Evolutionary conservation across 2,113 vertebrate genomes (phyloP).

Genomic region (Zosterops japonicus): DNA sequence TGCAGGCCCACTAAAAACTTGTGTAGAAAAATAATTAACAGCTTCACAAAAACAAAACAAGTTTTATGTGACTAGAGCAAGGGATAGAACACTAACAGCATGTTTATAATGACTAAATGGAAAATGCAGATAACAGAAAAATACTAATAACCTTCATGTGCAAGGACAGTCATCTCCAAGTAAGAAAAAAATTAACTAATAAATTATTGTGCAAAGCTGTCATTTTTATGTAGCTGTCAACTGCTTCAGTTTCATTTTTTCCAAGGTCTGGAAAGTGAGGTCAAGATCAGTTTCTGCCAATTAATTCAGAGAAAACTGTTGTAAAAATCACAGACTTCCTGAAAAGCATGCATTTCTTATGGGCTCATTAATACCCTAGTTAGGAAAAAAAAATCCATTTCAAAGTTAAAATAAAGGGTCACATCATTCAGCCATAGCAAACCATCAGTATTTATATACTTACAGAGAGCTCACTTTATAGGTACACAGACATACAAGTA

Average conservation of each 20-base stretch:
- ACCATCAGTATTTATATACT: neutral
- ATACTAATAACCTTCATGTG: neutral
- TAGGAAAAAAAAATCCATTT: neutral
- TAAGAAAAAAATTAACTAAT: neutral
- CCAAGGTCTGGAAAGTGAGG: constrained; percentile 10
- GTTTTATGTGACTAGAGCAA: neutral
- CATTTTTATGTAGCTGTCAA: neutral
- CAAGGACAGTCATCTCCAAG: neutral
- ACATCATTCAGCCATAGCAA: neutral
- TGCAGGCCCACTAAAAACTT: neutral
- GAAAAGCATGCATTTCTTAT: neutral
- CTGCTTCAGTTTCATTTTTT: constrained; percentile 2
- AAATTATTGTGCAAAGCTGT: neutral
- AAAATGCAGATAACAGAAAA: neutral
- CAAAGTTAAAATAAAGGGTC: neutral
- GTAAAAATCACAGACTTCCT: neutral
- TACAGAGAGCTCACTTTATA: neutral
- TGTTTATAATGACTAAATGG: neutral
- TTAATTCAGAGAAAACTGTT: neutral
- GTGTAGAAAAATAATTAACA: constrained; percentile 20
- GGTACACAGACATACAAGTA: neutral
- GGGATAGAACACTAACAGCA: neutral
- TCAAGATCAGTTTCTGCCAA: neutral
- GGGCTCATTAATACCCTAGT: neutral
- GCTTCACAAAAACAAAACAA: neutral